Evolutionary conservation across 2,113 vertebrate genomes (phyloP), one percentile per base, ranked within the genome.

Genomic region (Rhizomys pruinosus): DNA sequence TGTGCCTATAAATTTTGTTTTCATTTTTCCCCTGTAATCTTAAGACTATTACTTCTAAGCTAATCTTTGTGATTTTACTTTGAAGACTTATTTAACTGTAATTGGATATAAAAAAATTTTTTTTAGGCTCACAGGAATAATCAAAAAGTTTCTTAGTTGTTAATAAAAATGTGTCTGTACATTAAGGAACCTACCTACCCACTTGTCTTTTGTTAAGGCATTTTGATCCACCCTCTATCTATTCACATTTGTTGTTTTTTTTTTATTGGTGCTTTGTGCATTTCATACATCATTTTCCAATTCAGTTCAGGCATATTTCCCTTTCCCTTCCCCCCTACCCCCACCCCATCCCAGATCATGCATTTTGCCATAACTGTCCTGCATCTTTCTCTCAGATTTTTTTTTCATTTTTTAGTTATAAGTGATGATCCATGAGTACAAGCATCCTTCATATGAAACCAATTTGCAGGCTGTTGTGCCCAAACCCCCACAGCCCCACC

Each of bases 61-160:
- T 71, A 80, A 66, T 55, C 69, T 77, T 90, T 59, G 37, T 57
- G 74, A 55, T 76, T 34, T 86, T 72, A 59, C 32, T 76, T 95
- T 25, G 63, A 78, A 92, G 66, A 93, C n/a, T 81, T 90, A 29
- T 64, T 93, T 91, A 89, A 52, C 90, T 82, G 55, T 81, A 79
- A 72, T 64, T 68, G 80, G 20, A 61, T 64, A 32, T 42, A 9
- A n/a, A n/a, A n/a, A n/a, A n/a, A n/a, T n/a, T n/a, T n/a, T n/a
- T n/a, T 32, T 88, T 71, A 71, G n/a, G 66, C 55, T 64, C 77
- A 52, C n/a, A 52, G 61, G 84, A 80, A 81, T 76, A 73, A 91
- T 89, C 37, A 5, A 85, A 90, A 90, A 71, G 3, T 59, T 71
- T 90, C 2, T 12, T 88, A 13, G 72, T 68, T 79, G 44, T 84